Base-by-base conservation (phyloP, 2,113 vertebrate genomes). In the Poecile atricapillus region DNA sequence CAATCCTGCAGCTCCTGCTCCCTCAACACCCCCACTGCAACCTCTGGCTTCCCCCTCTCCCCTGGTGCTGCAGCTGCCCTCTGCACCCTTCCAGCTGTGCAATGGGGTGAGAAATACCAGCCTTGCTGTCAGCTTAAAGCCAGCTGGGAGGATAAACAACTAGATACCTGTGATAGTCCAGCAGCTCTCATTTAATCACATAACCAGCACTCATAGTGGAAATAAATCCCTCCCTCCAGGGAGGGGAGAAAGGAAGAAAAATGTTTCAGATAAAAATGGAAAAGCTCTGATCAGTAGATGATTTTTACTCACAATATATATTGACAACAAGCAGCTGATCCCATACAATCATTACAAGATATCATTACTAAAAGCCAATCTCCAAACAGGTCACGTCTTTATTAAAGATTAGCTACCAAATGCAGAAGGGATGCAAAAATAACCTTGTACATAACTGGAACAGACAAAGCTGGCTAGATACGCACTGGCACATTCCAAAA, bases 11-110 rank as follows among this genome's bases (percentile, higher is more conserved):
- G 6, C 0, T 0, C 5, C 15, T 20, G 5, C 35, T 69, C 77
- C 69, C 50, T 43, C 52, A 6, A 2, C 20, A 22, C 2, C 5
- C 25, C 28, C 2, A 0, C 2, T 39, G n/a, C 74, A 25, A 35
- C 7, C 17, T 65, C 47, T 10, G 19, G 25, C 20, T 52, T 13
- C 11, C 5, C 4, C 6, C 2, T 28, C 53, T 58, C 46, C 37
- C 37, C 28, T 20, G 0, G 0, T 27, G 23, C 59, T 1, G 0
- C 23, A 43, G 2, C 0, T 31, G 7, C 24, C 21, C 43, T n/a
- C 37, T 24, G 2, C 13, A 28, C 30, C 52, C 25, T 59, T 25
- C 10, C 69, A 80, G 58, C 15, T 24, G 6, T 3, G 35, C 8
- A 14, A 22, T 10, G 8, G 23, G 50, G 43, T 0, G 3, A 49